phyloP scores from a whole-genome alignment of 2,113 vertebrate genomes.

The Orcinus orca region DNA sequence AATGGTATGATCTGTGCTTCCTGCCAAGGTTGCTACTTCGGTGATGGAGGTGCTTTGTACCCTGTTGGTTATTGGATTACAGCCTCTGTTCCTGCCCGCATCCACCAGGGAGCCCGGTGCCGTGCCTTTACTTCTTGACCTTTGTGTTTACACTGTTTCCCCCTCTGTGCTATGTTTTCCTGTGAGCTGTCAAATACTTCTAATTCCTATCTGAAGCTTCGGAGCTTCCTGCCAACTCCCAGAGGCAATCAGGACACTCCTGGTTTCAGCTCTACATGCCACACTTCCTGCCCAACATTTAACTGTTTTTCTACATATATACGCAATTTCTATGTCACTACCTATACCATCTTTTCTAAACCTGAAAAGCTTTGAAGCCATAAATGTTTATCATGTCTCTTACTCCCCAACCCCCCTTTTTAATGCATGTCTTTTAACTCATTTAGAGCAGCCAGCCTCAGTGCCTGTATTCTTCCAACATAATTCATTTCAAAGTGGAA shows the following conservation, averaged over 20 bases:
- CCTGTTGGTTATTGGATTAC: background rate
- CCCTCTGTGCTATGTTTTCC: background rate
- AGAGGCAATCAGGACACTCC: constrained; percentile 20
- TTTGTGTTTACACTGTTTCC: constrained; percentile 8
- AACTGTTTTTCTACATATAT: background rate
- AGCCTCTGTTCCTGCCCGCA: background rate
- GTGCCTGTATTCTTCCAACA: background rate
- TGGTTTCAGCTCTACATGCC: background rate
- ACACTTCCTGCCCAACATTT: background rate
- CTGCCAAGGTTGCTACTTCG: background rate
- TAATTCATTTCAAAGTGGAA: background rate
- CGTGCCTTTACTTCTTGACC: background rate
- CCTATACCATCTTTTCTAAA: background rate
- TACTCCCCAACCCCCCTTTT: background rate
- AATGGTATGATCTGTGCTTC: background rate
- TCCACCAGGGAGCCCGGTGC: background rate
- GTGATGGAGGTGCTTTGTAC: background rate
- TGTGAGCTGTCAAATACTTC: constrained; percentile 44
- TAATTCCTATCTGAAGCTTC: constrained; percentile 35
- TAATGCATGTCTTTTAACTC: background rate
- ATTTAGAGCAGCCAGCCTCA: background rate
- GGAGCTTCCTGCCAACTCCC: constrained; percentile 42
- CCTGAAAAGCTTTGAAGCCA: background rate
- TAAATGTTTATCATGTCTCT: background rate
- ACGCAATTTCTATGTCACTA: background rate